Evolutionary conservation across 1,140 invertebrate species (phyloP).

Genomic region (Bombus fervidus): DNA sequence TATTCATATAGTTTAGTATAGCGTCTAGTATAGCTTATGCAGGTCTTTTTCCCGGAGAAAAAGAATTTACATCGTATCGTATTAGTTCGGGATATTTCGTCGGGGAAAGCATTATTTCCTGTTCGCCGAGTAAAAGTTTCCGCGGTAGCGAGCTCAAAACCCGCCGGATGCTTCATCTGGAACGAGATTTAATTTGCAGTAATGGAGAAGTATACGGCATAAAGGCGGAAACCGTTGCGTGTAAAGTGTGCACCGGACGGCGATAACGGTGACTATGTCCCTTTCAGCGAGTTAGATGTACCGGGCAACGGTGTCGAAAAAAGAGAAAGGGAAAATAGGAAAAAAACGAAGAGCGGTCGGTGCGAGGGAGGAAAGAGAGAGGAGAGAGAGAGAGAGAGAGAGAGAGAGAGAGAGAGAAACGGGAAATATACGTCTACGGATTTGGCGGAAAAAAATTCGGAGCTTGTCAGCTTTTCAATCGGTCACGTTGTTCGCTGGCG

Average conservation of each 20-base stretch:
- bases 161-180: not conserved
- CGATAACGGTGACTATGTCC: not conserved
- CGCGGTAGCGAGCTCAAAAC: not conserved
- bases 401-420: no score
- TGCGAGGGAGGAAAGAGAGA: not conserved
- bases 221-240: not conserved
- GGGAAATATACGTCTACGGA: not conserved
- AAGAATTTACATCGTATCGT: not conserved
- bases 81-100: not conserved
- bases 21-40: no score
- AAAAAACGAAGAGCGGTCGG: not conserved
- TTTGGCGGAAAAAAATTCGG: slow-evolving; percentile 42
- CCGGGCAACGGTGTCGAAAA: not conserved
- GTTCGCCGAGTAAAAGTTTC: not conserved
- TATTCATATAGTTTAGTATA: no score
- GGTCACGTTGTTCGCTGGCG: slow-evolving; percentile 30
- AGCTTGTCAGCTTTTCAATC: slow-evolving; percentile 42
- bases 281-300: not conserved
- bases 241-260: not conserved
- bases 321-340: not conserved
- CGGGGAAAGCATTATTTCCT: not conserved
- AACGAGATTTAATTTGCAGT: slow-evolving; percentile 25
- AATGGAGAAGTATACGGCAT: not conserved
- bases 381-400: no score
- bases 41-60: not conserved